Base-by-base conservation (phyloP, 2,113 vertebrate genomes). In the Hyperopisus bebe region DNA sequence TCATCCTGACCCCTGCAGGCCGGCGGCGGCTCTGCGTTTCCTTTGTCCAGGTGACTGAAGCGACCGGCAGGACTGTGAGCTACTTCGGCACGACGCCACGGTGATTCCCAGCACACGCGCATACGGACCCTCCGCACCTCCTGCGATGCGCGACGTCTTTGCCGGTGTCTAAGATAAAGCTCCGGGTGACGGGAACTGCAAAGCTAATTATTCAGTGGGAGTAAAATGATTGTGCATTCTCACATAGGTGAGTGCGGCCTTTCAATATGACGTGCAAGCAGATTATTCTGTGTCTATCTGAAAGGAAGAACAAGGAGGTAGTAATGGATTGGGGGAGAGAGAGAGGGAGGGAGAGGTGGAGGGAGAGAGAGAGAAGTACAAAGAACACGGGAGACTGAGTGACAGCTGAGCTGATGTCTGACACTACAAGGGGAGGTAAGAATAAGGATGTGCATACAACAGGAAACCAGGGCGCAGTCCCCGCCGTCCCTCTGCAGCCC, bases 361-460 rank as follows among this genome's bases (percentile, higher is more conserved):
- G n/a, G 31, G 66, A 5, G 31, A 35, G 74, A 80, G 74, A 19
- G 35, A 19, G 74, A 80, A 8, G 6, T 15, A 80, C 74, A 80
- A 80, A 80, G 74, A 19, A 42, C 4, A 80, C 35, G 35, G 31
- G 13, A 42, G 15, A 15, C 13, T 39, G 35, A 8, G 35, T 80
- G 74, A 80, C 74, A 80, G 74, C 35, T 39, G 74, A 39, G 74
- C 74, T 80, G 74, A 80, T 80, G 74, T 42, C 74, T 80, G 74
- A 80, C 35, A 42, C 74, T 80, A 19, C 74, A 80, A 31, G 15
- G 13, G 31, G 70, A 77, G 70, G 35, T 4, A 35, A 77, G 31
- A 77, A 39, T 77, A 19, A 39, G 35, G 74, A 42, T 80, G 74
- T 80, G 74, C 35, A 42, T 42, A 42, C 17, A 80, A 8, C 35